These are phyloP conservation scores for Aptenodytes patagonicus DNA, from an alignment of 2,113 vertebrate species.

Conservation along the genomic window DNA sequence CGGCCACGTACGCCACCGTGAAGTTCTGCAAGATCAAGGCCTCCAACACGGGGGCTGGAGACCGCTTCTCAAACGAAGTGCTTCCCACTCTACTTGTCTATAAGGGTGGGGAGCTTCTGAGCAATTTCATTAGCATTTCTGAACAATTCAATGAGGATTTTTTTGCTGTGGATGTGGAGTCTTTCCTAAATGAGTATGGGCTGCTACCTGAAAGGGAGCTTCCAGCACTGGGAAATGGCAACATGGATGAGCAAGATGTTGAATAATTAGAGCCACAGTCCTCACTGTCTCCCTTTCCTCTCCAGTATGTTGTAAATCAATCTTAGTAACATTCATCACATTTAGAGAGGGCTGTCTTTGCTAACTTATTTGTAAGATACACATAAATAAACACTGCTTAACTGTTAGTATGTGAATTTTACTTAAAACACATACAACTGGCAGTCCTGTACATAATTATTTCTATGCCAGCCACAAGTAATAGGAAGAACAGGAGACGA, in stretches of 20 bases:
- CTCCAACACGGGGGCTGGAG: constrained; percentile 83
- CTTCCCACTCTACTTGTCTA: constrained; percentile 92
- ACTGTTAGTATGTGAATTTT: neutral
- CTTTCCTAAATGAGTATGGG: constrained; percentile 93
- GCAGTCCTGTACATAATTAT: neutral
- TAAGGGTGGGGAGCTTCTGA: constrained; percentile 92
- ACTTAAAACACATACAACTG: neutral
- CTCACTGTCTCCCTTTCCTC: neutral
- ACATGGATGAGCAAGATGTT: constrained; percentile 76
- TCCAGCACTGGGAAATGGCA: constrained; percentile 64
- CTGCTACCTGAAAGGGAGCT: constrained; percentile 89
- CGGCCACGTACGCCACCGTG: constrained; percentile 83
- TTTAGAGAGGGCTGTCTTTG: constrained; percentile 47
- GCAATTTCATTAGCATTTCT: constrained; percentile 89
- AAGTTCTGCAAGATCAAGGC: constrained; percentile 96
- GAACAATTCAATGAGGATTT: constrained; percentile 90
- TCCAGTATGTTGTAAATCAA: neutral
- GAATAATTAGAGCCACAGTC: constrained; percentile 70
- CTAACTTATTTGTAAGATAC: neutral
- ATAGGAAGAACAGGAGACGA: neutral
- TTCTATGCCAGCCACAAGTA: neutral
- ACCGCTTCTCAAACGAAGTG: constrained; percentile 88
- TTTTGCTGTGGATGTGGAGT: constrained; percentile 91
- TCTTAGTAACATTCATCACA: constrained; percentile 2
- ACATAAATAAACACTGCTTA: neutral